A percentile compares a stretch with the other conserved stretches of the same genome.
phyloP scores from a whole-genome alignment of 92 coral and sea anemone species.

The Pocillopora meandrina region DNA sequence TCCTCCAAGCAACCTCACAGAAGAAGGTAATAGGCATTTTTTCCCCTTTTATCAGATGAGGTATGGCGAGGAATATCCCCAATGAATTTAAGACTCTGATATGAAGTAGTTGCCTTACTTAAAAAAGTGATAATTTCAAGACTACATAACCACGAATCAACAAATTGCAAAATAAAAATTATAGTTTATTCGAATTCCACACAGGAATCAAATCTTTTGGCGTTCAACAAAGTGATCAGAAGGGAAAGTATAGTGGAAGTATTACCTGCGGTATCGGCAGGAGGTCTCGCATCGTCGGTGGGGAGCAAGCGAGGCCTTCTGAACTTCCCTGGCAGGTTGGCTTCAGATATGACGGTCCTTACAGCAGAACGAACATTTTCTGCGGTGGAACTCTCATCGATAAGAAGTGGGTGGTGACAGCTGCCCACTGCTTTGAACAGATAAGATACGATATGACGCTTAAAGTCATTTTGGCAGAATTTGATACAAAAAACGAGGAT shows the following conservation, averaged over 20 bases:
- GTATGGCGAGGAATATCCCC: too few species aligned
- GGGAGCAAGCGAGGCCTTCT: constrained; percentile 44
- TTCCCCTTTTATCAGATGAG: background rate
- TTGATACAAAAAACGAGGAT: constrained; percentile 38
- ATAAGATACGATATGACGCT: background rate
- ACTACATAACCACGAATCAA: too few species aligned
- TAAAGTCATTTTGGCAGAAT: constrained; percentile 49
- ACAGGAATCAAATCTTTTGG: background rate
- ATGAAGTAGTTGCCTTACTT: too few species aligned
- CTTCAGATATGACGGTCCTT: background rate
- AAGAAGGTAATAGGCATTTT: background rate
- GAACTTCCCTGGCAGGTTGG: constrained; percentile 75
- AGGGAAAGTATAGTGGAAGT: constrained; percentile 16
- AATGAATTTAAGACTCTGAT: too few species aligned
- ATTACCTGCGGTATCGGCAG: constrained; percentile 44
- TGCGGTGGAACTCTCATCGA: constrained; percentile 62
- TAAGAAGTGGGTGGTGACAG: constrained; percentile 57
- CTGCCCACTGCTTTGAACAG: constrained; percentile 52
- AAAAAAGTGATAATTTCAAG: too few species aligned
- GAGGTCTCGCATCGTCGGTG: constrained; percentile 62
- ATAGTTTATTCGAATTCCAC: too few species aligned
- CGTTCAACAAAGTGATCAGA: background rate
- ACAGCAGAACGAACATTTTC: constrained; percentile 21
- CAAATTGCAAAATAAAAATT: too few species aligned
- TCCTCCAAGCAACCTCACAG: background rate